Base-by-base conservation (phyloP, 1,140 invertebrate genomes). In the Aricia agestis region DNA sequence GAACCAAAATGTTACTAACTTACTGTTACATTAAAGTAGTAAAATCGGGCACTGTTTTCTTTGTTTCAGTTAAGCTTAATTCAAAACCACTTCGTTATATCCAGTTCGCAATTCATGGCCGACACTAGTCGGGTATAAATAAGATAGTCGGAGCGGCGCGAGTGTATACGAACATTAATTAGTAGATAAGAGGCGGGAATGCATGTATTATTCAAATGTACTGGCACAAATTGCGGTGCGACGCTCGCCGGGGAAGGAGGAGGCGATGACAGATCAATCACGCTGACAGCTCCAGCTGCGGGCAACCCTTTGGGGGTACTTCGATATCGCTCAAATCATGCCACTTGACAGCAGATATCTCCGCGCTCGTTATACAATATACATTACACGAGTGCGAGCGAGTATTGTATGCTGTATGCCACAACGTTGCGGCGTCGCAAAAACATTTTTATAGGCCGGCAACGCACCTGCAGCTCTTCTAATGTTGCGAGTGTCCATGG, bases 181-280 rank as follows among this genome's bases (percentile, higher is more conserved):
- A 63, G 17, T 17, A 63, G 59, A 19, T 11, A 11, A 63, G 59
- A 19, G 59, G 45, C 45, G 45, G 45, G 45, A 52, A 52, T 63
- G 59, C 18, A 63, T 63, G 59, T 63, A 63, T 11, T 66, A 66
- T 66, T 66, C 32, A 66, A 66, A 63, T 63, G 59, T 63, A 17
- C 45, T 52, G 45, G 45, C 45, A 52, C 45, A 15, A 52, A 52
- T 52, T 52, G 45, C 45, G 45, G 45, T 4, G 45, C 45, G 45
- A 52, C 13, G 10, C 13, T 13, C 45, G 45, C 11, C 45, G 45
- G 45, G 45, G 45, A 52, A 52, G 45, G 45, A 52, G 45, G 45
- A 52, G 45, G 45, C 10, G 45, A 15, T 52, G 45, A 52, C 45
- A 52, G 45, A 52, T 52, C 45, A 52, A 52, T 52, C 45, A 52